Base-by-base conservation (phyloP, 92 coral and sea anemone species). In the Palythoa caribaeorum region DNA sequence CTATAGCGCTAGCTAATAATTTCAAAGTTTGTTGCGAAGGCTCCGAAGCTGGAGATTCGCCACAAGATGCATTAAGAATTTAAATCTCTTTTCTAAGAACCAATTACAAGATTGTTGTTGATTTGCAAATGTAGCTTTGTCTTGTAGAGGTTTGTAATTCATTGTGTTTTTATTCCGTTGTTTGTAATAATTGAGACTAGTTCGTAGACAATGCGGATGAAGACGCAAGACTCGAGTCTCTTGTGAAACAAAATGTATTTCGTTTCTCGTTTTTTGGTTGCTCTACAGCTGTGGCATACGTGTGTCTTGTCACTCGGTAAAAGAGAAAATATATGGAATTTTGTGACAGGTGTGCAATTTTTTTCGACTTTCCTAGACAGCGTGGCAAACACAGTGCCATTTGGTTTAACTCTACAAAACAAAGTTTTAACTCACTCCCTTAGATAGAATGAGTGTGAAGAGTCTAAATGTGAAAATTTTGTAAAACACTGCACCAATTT, bases 311-410 rank as follows among this genome's bases (percentile, higher is more conserved):
- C 86, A 47, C 28, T 20, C 9, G 76, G 47, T 28, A 65, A 47
- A 68, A 50, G 47, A 65, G 47, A 80, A n/a, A 21, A 65, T 39
- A 51, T 38, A 48, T 81, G 62, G 86, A 20, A 6, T 9, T 21
- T 35, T 13, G 63, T 81, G 11, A 65, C 86, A 81, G 86, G 86
- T 81, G 86, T 65, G 20, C 10, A 9, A 1, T 21, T 44, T 68
- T 17, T 44, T 52, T 48, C 2, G 15, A 38, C 48, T 38, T 21
- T 2, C 70, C n/a, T 19, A 16, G 35, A 21, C 1, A 17, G 37
- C 17, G 70, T 63, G 70, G 20, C 70, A 59, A 12, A 63, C 7
- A 44, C 6, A 44, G 50, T 44, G 28, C 28, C 28, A 17, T 63
- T 21, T 63, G 9, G 9, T 63, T 63, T 63, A 63, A 3, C 20